Conservation (phyloP, 2,888 invertebrate species). For the Idaea straminata region DNA sequence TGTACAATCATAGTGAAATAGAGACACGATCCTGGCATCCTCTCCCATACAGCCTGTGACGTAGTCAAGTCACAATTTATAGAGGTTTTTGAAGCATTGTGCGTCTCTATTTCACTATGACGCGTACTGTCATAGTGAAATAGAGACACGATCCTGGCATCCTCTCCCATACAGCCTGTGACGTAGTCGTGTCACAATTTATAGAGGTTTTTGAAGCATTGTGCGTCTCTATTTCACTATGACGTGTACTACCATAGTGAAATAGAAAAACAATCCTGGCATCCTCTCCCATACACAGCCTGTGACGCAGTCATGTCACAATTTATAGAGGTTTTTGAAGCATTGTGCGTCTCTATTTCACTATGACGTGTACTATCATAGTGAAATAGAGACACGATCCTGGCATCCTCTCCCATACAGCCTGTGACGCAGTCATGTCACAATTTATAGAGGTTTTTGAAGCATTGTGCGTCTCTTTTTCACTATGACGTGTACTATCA, state of each 20-base stretch:
- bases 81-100: not conserved
- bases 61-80: not conserved
- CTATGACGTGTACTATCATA: constrained; percentile 43
- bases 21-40: constrained; percentile 3
- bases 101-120: constrained; percentile 16
- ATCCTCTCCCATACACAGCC: not conserved
- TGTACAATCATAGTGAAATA: constrained; percentile 32
- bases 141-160: constrained; percentile 4
- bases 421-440: too few relatives aligned
- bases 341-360: too few relatives aligned
- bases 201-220: not conserved
- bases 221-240: too few relatives aligned
- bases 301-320: too few relatives aligned
- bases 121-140: constrained; percentile 42
- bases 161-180: not conserved
- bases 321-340: not conserved
- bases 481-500: constrained; percentile 41
- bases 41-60: not conserved
- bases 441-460: not conserved
- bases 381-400: constrained; percentile 14
- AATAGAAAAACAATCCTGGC: constrained; percentile 5
- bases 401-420: not conserved
- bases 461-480: too few relatives aligned
- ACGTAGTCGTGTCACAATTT: not conserved
- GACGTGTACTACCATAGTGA: constrained; percentile 45